Percentiles rank a stretch among this genome's conserved stretches.
Evolutionary conservation across 2,113 vertebrate species (phyloP).

Genomic region (Odocoileus hemionus): DNA sequence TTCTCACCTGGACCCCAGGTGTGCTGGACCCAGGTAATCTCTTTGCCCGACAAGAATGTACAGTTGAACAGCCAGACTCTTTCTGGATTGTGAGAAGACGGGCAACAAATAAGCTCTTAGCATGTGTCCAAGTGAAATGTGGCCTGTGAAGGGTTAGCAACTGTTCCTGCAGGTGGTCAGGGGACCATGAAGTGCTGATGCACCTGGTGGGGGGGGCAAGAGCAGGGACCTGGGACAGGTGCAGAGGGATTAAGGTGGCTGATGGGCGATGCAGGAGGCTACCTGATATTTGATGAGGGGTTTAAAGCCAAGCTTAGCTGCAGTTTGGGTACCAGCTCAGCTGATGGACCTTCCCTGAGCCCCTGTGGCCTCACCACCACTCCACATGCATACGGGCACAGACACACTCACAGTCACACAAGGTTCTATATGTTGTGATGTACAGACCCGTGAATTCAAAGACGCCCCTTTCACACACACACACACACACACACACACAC

Average conservation of each 20-base stretch:
- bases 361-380: not conserved
- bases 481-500: not conserved
- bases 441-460: not conserved
- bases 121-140: not conserved
- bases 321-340: not conserved
- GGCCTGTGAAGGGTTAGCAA: not conserved
- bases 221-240: not conserved
- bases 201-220: not conserved
- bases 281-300: not conserved
- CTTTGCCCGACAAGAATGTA: not conserved
- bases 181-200: not conserved
- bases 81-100: not conserved
- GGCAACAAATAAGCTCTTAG: not conserved
- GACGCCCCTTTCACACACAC: not conserved
- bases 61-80: not conserved
- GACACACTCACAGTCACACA: not conserved
- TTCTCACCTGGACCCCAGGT: not conserved
- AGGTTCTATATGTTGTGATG: not conserved
- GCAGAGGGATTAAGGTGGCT: not conserved
- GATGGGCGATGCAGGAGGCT: not conserved
- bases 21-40: not conserved
- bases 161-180: accelerated
- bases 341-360: not conserved
- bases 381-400: not conserved
- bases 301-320: not conserved